Percentiles rank a stretch among this genome's conserved stretches.
Conservation (phyloP, 2,888 invertebrate species). For the Luffia ferchaultella region DNA sequence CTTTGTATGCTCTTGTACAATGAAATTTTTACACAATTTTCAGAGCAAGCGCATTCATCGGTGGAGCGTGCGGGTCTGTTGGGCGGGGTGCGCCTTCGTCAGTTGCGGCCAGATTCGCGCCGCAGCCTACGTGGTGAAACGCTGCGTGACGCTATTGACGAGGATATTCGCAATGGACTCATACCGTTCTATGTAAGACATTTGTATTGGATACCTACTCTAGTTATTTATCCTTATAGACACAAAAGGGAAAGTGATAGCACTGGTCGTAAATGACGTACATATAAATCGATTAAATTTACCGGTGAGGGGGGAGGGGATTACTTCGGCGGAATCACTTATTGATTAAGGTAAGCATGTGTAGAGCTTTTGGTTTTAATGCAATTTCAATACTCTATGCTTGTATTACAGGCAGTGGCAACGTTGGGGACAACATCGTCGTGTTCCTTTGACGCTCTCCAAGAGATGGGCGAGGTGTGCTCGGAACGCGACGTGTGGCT, state of each 20-base stretch:
- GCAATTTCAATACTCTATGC: too few species aligned
- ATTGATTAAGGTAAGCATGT: too few species aligned
- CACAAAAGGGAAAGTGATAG: too few species aligned
- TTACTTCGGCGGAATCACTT: too few species aligned
- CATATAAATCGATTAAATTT: too few species aligned
- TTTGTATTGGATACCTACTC: too few species aligned
- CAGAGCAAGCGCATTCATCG: constrained; percentile 91
- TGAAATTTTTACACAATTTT: background rate
- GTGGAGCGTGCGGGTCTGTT: constrained; percentile 92
- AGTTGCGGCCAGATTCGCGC: constrained; percentile 75
- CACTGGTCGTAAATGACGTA: too few species aligned
- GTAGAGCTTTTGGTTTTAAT: too few species aligned
- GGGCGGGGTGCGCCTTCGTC: constrained; percentile 83
- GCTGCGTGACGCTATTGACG: constrained; percentile 79
- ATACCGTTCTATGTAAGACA: constrained; percentile 94
- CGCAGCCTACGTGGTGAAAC: constrained; percentile 79
- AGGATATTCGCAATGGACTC: constrained; percentile 87
- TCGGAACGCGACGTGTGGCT: constrained; percentile 83
- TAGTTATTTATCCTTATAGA: too few species aligned
- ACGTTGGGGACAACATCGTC: constrained; percentile 97
- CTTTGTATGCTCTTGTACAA: background rate
- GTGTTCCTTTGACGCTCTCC: constrained; percentile 90
- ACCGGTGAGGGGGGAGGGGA: too few species aligned
- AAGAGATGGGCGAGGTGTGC: constrained; percentile 92
- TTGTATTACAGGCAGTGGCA: constrained; percentile 79